Conservation (phyloP, 2,888 invertebrate species). For the Busseola fusca region DNA sequence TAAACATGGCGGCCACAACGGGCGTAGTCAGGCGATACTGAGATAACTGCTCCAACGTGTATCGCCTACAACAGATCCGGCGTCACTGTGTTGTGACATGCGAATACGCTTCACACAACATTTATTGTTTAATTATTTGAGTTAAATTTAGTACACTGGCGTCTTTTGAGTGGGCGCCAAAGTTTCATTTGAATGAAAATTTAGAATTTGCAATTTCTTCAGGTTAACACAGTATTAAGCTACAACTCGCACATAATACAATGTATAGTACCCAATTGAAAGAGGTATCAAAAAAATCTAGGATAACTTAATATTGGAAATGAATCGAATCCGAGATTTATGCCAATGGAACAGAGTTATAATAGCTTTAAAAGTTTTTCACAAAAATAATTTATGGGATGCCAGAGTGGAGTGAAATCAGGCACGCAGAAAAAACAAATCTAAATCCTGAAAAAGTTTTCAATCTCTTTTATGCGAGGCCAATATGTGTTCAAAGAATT, state of each 20-base stretch:
- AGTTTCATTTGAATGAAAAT: slow-evolving; percentile 54
- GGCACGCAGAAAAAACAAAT: slow-evolving; percentile 77
- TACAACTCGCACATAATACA: slow-evolving; percentile 4
- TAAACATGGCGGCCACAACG: slow-evolving; percentile 83
- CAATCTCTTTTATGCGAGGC: slow-evolving; percentile 69
- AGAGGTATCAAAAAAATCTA: slow-evolving; percentile 39
- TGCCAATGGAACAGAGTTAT: slow-evolving; percentile 70
- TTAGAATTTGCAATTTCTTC: slow-evolving; percentile 15
- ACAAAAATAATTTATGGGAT: slow-evolving; percentile 75
- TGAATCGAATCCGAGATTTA: slow-evolving; percentile 65
- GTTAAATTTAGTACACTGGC: slow-evolving; percentile 71
- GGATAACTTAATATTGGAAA: slow-evolving; percentile 52
- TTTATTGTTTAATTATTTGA: slow-evolving; percentile 76
- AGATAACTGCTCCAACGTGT: slow-evolving; percentile 81
- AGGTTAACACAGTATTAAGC: slow-evolving; percentile 15
- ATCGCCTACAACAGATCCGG: slow-evolving; percentile 72
- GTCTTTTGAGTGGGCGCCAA: slow-evolving; percentile 68
- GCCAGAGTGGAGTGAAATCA: slow-evolving; percentile 71
- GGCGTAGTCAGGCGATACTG: slow-evolving; percentile 82
- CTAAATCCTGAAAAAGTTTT: slow-evolving; percentile 72
- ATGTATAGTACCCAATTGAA: slow-evolving; percentile 19
- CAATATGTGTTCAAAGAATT: slow-evolving; percentile 66
- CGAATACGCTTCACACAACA: slow-evolving; percentile 70
- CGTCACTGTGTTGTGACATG: slow-evolving; percentile 75
- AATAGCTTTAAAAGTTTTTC: slow-evolving; percentile 76